Conservation (phyloP, 30 jellyfish, hydroid and myxozoan genomes). For the Turritopsis rubra region DNA sequence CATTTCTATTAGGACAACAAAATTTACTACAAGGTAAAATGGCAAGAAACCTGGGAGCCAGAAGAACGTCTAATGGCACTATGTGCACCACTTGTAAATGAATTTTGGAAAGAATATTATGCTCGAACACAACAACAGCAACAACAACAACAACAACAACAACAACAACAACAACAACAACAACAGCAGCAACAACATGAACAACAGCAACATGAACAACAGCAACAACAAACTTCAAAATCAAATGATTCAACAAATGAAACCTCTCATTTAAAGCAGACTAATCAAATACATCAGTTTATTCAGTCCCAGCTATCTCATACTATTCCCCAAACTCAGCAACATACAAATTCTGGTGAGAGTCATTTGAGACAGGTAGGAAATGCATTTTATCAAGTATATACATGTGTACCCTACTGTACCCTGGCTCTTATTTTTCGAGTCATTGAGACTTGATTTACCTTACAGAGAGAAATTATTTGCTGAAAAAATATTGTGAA, state of each 20-base stretch:
- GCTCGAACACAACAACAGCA: slow-evolving; percentile 30
- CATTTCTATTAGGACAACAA: slow-evolving; percentile 22
- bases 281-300: slow-evolving; percentile 9
- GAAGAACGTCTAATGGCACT: slow-evolving; percentile 23
- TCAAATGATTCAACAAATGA: not conserved
- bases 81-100: slow-evolving; percentile 24
- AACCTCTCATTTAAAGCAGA: not conserved
- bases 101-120: slow-evolving; percentile 32
- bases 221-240: not conserved
- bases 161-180: not conserved
- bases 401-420: too few species aligned
- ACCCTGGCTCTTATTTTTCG: too few species aligned
- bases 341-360: not conserved
- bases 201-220: too few species aligned
- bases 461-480: too few species aligned
- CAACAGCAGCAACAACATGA: not conserved
- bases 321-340: slow-evolving; percentile 6
- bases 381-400: not conserved
- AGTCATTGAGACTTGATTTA: too few species aligned
- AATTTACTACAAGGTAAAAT: slow-evolving; percentile 32
- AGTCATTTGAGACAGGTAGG: not conserved
- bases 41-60: slow-evolving; percentile 47
- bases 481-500: too few species aligned
- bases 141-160: slow-evolving; percentile 11
- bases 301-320: not conserved